A percentile compares a stretch with the other conserved stretches of the same genome.
phyloP scores from a whole-genome alignment of 2,797 vertebrate species.

The Cyprinella venusta region DNA sequence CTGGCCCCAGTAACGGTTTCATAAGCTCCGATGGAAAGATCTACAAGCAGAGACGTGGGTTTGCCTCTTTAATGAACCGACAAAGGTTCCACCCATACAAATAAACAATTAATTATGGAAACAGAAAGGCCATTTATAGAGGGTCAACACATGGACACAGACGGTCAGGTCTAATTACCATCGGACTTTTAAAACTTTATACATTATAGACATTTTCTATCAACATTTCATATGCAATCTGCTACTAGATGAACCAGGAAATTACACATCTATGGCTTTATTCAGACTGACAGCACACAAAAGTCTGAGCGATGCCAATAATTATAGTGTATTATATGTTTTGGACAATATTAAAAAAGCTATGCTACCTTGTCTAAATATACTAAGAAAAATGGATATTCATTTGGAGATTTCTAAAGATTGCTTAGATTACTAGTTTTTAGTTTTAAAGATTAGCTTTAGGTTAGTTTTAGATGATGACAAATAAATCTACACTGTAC shows the following conservation, averaged over 20 bases:
- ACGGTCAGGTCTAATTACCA: constrained; percentile 49
- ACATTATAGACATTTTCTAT: constrained; percentile 37
- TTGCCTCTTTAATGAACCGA: constrained; percentile 66
- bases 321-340: background rate
- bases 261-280: background rate
- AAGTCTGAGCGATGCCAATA: background rate
- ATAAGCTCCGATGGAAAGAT: constrained; percentile 71
- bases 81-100: constrained; percentile 64
- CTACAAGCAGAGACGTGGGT: constrained; percentile 64
- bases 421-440: background rate
- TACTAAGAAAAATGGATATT: background rate
- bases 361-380: background rate
- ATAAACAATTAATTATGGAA: constrained; percentile 72
- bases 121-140: constrained; percentile 64
- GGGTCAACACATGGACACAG: constrained; percentile 33
- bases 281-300: background rate
- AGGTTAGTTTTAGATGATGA: background rate
- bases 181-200: constrained; percentile 53
- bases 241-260: background rate
- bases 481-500: background rate
- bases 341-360: background rate
- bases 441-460: background rate
- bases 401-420: background rate
- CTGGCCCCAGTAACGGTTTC: constrained; percentile 63
- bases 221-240: background rate